Percentiles rank a stretch among this genome's conserved stretches.
phyloP scores from a whole-genome alignment of 2,797 vertebrate genomes.

The Emydoidea blandingii region DNA sequence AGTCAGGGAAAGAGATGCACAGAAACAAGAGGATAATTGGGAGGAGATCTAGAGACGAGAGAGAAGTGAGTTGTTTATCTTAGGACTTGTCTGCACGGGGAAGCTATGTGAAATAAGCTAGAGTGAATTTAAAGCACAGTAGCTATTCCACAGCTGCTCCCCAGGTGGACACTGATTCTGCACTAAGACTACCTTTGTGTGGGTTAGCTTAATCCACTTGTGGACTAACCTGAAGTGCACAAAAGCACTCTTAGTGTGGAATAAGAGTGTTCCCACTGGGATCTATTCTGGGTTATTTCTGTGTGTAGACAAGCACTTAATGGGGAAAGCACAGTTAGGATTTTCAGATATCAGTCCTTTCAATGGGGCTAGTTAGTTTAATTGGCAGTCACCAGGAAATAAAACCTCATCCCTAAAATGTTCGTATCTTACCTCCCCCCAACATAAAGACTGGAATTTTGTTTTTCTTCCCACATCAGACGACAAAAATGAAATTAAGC shows the following conservation, averaged over 20 bases:
- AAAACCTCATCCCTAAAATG: neutral
- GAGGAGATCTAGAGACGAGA: neutral
- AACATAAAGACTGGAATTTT: fast-evolving
- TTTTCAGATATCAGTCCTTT: neutral
- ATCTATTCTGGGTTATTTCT: neutral
- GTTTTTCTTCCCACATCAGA: neutral
- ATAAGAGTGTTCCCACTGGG: neutral
- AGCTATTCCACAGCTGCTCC: neutral
- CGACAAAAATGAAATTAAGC: neutral
- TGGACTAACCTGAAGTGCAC: neutral
- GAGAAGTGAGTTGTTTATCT: neutral
- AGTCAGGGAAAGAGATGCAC: neutral
- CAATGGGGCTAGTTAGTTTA: fast-evolving
- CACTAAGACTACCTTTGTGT: neutral
- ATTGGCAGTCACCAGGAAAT: neutral
- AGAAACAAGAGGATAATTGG: neutral
- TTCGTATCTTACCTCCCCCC: neutral
- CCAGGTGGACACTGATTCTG: neutral
- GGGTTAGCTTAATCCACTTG: neutral
- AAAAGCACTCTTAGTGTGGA: neutral
- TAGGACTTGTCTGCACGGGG: neutral
- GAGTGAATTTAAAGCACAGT: neutral
- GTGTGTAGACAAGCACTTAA: neutral
- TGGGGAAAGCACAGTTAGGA: neutral
- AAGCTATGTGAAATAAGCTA: neutral